Base-by-base conservation (phyloP, 2,888 invertebrate species). In the Callyntrura guangdongensis region DNA sequence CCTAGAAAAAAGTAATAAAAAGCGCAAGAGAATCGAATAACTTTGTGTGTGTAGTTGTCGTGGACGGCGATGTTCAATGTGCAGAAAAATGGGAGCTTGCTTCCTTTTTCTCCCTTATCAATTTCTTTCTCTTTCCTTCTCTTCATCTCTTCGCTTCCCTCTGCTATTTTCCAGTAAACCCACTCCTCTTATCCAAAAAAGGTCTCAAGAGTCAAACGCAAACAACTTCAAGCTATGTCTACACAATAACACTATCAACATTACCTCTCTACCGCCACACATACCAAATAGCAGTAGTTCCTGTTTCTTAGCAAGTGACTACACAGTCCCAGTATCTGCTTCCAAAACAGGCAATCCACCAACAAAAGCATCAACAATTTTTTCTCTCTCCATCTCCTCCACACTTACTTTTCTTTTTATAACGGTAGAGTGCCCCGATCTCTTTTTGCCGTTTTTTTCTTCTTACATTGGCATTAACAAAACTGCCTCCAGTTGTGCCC, bases 41-140 rank as follows among this genome's bases (percentile, higher is more conserved):
- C 64, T 77, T 36, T 83, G 47, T 87, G 69, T 84, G 47, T 82
- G 8, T 83, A 17, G 25, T 9, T 14, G 27, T 59, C 25, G 56
- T 79, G 27, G 79, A 27, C 27, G 79, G 25, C 49, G 47, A 82
- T 25, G 86, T 74, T 91, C 89, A 91, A 83, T 90, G 86, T 91
- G 92, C 91, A 91, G 92, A 92, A 93, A 93, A 92, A 91, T 92
- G 91, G 92, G 91, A 91, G 93, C 91, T 90, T 83, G 85, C 83
- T 83, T 89, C 89, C 61, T 74, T 17, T 14, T 67, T 77, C 47
- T 47, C 22, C 36, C 36, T 47, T 64, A 20, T 69, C 67, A 25
- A 49, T 56, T 45, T 69, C 59, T 74, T 56, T 59, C 67, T 72
- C 83, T 84, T 64, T 25, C 53, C 74, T 36, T 17, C 53, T 85